phyloP scores from a whole-genome alignment of 2,888 invertebrate genomes.

The Drosophila melanosoma region DNA sequence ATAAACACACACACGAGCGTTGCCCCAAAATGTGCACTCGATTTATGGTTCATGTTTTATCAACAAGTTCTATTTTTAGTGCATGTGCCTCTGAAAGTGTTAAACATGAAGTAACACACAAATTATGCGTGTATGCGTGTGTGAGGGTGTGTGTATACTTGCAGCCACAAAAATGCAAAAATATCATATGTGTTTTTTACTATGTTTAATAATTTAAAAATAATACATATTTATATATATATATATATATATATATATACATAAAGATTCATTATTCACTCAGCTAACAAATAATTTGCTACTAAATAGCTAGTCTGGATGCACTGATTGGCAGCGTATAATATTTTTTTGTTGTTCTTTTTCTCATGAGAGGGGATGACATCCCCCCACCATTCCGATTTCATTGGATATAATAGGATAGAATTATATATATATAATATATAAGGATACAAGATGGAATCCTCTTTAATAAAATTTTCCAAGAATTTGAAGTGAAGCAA shows the following conservation, averaged over 20 bases:
- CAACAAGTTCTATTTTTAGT: conserved; percentile 82
- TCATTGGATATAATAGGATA: background rate
- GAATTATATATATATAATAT: background rate
- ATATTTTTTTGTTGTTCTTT: background rate
- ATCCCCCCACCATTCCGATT: background rate
- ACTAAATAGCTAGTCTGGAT: background rate
- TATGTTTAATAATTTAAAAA: background rate
- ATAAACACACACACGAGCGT: background rate
- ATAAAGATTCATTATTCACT: background rate
- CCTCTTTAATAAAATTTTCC: background rate
- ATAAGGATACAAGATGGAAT: background rate
- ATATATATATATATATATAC: background rate
- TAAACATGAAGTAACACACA: conserved; percentile 56
- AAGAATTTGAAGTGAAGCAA: conserved; percentile 1
- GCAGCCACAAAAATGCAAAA: background rate
- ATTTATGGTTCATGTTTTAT: conserved; percentile 63
- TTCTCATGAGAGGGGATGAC: background rate
- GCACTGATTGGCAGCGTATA: background rate
- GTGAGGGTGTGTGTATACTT: background rate
- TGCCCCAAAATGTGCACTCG: conserved; percentile 59
- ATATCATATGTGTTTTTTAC: background rate
- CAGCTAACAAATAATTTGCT: background rate
- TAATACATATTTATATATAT: background rate
- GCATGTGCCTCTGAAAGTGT: conserved; percentile 54
- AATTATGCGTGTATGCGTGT: conserved; percentile 6